Evolutionary conservation across 2,888 invertebrate species (phyloP).

Genomic region (Lymantria dispar): DNA sequence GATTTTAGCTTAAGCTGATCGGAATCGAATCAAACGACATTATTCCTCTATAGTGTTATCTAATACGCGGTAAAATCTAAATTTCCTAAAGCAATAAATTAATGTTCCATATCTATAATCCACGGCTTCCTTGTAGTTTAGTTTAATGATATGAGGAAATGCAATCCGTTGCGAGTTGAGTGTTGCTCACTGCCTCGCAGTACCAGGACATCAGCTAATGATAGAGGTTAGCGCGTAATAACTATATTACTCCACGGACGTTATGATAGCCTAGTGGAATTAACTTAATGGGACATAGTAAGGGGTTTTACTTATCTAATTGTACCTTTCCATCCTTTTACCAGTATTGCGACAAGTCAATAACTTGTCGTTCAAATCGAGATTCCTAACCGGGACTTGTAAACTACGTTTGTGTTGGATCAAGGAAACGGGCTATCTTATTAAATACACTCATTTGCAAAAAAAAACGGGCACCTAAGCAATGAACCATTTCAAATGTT

Average conservation of each 20-base stretch:
- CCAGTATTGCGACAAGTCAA: too few species aligned
- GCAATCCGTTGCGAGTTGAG: not conserved
- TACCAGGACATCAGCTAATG: conserved; percentile 6
- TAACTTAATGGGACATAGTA: too few species aligned
- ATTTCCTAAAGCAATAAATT: conserved; percentile 19
- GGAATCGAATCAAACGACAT: not conserved
- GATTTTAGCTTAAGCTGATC: not conserved
- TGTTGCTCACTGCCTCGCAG: not conserved
- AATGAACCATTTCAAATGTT: too few species aligned
- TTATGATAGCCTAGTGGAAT: too few species aligned
- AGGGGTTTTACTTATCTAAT: too few species aligned
- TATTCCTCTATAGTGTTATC: conserved; percentile 4
- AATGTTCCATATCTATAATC: conserved; percentile 12
- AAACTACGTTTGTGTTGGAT: too few species aligned
- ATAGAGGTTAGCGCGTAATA: not conserved
- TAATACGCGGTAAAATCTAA: conserved; percentile 8
- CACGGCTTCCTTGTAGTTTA: conserved; percentile 12
- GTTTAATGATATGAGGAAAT: conserved; percentile 9
- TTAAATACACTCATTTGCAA: too few species aligned
- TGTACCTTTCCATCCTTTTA: too few species aligned
- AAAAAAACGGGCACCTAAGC: too few species aligned
- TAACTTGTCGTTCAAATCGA: too few species aligned
- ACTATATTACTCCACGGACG: not conserved
- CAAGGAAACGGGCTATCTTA: too few species aligned
- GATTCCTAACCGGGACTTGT: too few species aligned